Evolutionary conservation across 2,797 vertebrate genomes (phyloP).

Genomic region (Megaceryle alcyon): DNA sequence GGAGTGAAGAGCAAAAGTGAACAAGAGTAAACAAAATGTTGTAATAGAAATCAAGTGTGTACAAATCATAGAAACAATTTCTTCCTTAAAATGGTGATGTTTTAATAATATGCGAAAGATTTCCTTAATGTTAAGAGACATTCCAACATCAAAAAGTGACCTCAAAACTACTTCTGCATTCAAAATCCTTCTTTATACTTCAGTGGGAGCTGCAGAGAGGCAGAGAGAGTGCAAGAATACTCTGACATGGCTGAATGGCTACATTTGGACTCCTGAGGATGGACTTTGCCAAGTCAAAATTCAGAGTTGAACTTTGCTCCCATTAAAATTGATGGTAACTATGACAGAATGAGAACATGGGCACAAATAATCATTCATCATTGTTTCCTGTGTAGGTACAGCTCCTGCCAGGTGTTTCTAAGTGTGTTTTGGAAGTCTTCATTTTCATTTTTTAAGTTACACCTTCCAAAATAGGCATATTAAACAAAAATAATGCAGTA

Average conservation of each 20-base stretch:
- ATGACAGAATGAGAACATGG: background rate
- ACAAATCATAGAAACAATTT: background rate
- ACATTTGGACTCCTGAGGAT: background rate
- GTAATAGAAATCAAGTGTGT: background rate
- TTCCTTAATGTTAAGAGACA: background rate
- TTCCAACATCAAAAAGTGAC: background rate
- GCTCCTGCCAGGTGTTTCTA: background rate
- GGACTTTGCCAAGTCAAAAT: background rate
- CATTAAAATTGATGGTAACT: background rate
- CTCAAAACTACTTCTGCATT: background rate
- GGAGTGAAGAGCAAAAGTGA: background rate
- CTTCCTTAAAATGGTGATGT: background rate
- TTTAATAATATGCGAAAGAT: background rate
- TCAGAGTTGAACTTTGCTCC: background rate
- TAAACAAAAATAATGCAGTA: background rate
- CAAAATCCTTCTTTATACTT: background rate
- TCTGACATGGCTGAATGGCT: background rate
- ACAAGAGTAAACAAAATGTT: background rate
- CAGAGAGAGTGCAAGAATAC: fast-evolving
- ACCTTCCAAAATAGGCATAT: background rate
- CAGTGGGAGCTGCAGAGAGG: background rate
- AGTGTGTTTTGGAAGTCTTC: background rate
- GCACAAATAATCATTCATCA: background rate
- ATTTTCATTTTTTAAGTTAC: background rate
- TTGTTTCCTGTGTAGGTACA: background rate